A percentile compares a stretch with the other conserved stretches of the same genome.
These are phyloP conservation scores for Pipa parva DNA, from an alignment of 2,113 vertebrate species.

Conservation along the genomic window DNA sequence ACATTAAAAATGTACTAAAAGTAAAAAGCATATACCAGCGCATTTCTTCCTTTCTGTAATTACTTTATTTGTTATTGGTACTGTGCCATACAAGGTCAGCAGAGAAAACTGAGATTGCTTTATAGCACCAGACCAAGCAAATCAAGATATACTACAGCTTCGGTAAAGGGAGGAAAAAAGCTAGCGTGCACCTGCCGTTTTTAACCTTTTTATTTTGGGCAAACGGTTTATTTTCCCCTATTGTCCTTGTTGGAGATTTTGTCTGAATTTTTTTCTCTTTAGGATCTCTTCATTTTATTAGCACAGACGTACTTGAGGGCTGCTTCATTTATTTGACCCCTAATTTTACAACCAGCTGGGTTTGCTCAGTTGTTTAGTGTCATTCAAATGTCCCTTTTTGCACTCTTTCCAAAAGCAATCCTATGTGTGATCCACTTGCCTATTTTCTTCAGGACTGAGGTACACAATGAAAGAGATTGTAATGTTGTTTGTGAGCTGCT, in stretches of 20 bases:
- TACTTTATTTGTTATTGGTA: background rate
- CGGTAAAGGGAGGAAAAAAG: background rate
- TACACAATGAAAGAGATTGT: conserved; percentile 36
- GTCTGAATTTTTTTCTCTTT: background rate
- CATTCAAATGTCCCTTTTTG: conserved; percentile 29
- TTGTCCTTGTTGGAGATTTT: background rate
- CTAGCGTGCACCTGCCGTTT: background rate
- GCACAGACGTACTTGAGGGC: background rate
- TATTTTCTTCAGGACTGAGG: conserved; percentile 24
- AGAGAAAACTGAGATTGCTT: background rate
- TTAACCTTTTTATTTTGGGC: background rate
- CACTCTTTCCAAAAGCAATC: conserved; percentile 28
- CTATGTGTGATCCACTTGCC: conserved; percentile 21
- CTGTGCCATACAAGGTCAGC: background rate
- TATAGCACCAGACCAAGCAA: background rate
- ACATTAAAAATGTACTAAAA: background rate
- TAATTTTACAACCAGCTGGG: conserved; percentile 5
- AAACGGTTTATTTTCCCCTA: background rate
- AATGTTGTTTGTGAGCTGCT: conserved; percentile 16
- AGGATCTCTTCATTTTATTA: conserved; percentile 7
- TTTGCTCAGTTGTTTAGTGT: background rate
- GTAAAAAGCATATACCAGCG: background rate
- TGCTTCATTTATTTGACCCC: background rate
- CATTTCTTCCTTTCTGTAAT: background rate
- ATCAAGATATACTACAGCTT: background rate